These are phyloP conservation scores for Phrynocephalus vlangalii DNA, from an alignment of 2,797 vertebrate species.

Conservation along the genomic window DNA sequence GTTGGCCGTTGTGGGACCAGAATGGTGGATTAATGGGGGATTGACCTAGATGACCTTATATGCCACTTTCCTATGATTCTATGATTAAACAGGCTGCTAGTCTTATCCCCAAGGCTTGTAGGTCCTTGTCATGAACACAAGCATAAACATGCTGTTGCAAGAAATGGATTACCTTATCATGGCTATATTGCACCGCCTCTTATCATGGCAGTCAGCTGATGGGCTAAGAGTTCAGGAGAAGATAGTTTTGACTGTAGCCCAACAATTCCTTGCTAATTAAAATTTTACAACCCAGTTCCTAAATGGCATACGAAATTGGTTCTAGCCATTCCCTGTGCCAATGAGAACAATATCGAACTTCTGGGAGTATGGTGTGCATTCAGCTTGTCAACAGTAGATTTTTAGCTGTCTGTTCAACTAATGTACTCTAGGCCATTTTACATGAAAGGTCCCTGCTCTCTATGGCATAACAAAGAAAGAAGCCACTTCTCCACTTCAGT, in stretches of 20 bases:
- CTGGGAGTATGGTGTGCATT: neutral
- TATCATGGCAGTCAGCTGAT: neutral
- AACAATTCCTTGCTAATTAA: neutral
- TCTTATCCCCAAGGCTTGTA: too few species aligned
- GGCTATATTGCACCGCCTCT: too few species aligned
- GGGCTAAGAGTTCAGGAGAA: neutral
- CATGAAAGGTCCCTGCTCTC: neutral
- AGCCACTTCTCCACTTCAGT: neutral
- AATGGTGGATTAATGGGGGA: too few species aligned
- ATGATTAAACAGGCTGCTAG: too few species aligned
- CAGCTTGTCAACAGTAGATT: neutral
- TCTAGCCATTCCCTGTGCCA: neutral
- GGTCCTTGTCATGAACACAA: too few species aligned
- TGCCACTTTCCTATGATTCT: too few species aligned
- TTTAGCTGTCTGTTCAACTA: neutral
- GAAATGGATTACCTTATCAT: too few species aligned
- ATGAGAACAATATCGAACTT: too few species aligned
- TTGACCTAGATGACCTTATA: too few species aligned
- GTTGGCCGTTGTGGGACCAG: too few species aligned
- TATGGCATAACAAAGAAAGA: neutral
- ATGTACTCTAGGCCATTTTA: neutral
- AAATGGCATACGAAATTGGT: neutral
- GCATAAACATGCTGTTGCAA: too few species aligned
- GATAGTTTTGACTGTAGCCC: neutral
- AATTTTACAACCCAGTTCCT: neutral